These are phyloP conservation scores for Pollenia amentaria DNA, from an alignment of 2,888 invertebrate species.

Conservation along the genomic window DNA sequence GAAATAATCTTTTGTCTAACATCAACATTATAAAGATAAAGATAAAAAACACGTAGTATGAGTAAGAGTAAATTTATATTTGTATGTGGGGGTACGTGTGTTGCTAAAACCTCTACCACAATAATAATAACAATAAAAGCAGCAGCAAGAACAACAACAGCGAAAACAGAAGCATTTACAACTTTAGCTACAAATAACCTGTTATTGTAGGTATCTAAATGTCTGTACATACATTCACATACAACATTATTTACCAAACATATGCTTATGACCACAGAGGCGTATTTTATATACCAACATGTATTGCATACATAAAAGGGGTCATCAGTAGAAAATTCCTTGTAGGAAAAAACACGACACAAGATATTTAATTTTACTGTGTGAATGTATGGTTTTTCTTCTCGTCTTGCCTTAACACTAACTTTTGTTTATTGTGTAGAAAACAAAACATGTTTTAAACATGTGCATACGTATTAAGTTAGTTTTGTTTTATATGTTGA, in stretches of 20 bases:
- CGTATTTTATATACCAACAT: slow-evolving; percentile 46
- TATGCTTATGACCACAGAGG: slow-evolving; percentile 59
- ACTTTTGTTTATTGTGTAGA: slow-evolving; percentile 19
- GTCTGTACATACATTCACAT: background rate
- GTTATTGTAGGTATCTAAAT: slow-evolving; percentile 46
- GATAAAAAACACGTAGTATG: background rate
- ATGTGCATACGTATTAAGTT: slow-evolving; percentile 28
- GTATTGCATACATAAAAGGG: slow-evolving; percentile 43
- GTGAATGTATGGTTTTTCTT: background rate
- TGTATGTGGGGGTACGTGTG: background rate
- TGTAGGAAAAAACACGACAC: background rate
- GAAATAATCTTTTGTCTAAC: slow-evolving; percentile 70
- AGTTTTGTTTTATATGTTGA: slow-evolving; percentile 47
- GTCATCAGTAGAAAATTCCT: slow-evolving; percentile 5
- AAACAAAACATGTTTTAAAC: background rate
- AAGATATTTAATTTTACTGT: background rate
- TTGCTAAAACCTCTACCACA: slow-evolving; percentile 28
- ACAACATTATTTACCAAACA: slow-evolving; percentile 44
- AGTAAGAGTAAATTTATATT: background rate
- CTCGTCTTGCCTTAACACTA: background rate
- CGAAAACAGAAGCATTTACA: slow-evolving; percentile 42
- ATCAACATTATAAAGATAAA: slow-evolving; percentile 63
- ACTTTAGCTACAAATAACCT: slow-evolving; percentile 54
- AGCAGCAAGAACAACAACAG: slow-evolving; percentile 20
- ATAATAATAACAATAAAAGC: slow-evolving; percentile 34